These are phyloP conservation scores for Amia ocellicauda DNA, from an alignment of 2,113 vertebrate genomes.

Conservation along the genomic window DNA sequence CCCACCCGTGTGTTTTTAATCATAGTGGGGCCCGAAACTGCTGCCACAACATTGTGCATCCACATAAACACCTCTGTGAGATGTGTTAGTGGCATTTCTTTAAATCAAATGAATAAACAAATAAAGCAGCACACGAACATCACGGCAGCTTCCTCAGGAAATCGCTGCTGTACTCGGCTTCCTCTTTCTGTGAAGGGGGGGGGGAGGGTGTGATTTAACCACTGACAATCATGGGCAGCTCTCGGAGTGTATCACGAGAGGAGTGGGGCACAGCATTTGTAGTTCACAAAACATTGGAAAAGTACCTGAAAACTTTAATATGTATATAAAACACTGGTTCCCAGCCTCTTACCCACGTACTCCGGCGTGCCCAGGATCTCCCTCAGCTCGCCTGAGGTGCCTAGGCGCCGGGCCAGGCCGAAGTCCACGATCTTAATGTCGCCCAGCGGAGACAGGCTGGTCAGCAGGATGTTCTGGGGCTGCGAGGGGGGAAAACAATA, in stretches of 20 bases:
- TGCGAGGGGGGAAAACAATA: constrained; percentile 41
- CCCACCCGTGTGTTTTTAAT: too few relatives aligned
- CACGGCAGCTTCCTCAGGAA: neutral
- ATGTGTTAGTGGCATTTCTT: neutral
- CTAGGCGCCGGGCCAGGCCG: constrained; percentile 87
- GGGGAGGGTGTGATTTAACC: neutral
- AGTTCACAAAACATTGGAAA: too few relatives aligned
- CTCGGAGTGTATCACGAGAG: too few relatives aligned
- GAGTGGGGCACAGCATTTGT: too few relatives aligned
- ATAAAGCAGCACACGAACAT: neutral
- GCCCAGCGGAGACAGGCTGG: constrained; percentile 78
- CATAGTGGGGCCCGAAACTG: too few relatives aligned
- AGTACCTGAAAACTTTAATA: too few relatives aligned
- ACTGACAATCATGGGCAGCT: too few relatives aligned
- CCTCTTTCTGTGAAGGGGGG: neutral
- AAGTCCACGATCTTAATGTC: constrained; percentile 97
- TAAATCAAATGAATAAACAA: neutral
- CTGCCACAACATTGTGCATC: too few relatives aligned
- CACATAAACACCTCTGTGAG: too few relatives aligned
- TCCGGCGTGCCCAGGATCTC: constrained; percentile 95
- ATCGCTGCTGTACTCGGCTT: neutral
- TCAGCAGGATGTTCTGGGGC: constrained; percentile 95
- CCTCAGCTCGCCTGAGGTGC: constrained; percentile 73
- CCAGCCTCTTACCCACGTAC: constrained; percentile 79
- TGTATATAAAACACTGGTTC: too few relatives aligned